Evolutionary conservation across 1,140 invertebrate species (phyloP).

Genomic region (Lordiphosa clarofinis): DNA sequence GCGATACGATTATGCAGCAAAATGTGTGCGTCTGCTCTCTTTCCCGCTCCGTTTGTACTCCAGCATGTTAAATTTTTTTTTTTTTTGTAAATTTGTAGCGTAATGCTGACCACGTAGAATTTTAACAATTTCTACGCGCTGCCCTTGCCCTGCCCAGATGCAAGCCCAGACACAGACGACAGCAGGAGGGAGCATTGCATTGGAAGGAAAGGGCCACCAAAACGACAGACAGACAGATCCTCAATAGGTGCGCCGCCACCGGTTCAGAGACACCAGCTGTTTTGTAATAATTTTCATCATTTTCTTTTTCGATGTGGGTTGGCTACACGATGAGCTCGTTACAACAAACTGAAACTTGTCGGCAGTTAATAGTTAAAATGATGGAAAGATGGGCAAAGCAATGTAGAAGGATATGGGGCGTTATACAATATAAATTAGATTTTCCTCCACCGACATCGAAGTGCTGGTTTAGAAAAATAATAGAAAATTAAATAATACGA

Average conservation of each 20-base stretch:
- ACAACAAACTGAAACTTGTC: too few species aligned
- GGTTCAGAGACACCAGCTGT: slow-evolving; percentile 54
- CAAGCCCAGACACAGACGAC: slow-evolving; percentile 34
- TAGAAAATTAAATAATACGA: too few species aligned
- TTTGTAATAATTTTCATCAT: slow-evolving; percentile 50
- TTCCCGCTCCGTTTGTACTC: slow-evolving; percentile 30
- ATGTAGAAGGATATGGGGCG: too few species aligned
- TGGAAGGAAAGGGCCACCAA: slow-evolving; percentile 35
- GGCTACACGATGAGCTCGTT: slow-evolving; percentile 7
- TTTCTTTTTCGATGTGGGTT: slow-evolving; percentile 26
- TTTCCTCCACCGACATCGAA: too few species aligned
- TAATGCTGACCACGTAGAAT: slow-evolving; percentile 77
- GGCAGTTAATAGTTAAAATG: too few species aligned
- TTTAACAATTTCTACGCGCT: slow-evolving; percentile 67
- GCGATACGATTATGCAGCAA: slow-evolving; percentile 75
- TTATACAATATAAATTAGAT: too few species aligned
- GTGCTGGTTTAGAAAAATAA: too few species aligned
- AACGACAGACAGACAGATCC: slow-evolving; percentile 44
- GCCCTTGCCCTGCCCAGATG: slow-evolving; percentile 12
- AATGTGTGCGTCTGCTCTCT: slow-evolving; percentile 30
- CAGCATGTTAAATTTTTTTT: slow-evolving; percentile 59
- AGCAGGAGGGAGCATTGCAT: slow-evolving; percentile 46
- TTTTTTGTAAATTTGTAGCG: slow-evolving; percentile 65
- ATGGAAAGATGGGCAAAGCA: too few species aligned
- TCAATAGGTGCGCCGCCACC: slow-evolving; percentile 54